Evolutionary conservation across 2,888 invertebrate species (phyloP).

Genomic region (Macrosiphum euphorbiae): DNA sequence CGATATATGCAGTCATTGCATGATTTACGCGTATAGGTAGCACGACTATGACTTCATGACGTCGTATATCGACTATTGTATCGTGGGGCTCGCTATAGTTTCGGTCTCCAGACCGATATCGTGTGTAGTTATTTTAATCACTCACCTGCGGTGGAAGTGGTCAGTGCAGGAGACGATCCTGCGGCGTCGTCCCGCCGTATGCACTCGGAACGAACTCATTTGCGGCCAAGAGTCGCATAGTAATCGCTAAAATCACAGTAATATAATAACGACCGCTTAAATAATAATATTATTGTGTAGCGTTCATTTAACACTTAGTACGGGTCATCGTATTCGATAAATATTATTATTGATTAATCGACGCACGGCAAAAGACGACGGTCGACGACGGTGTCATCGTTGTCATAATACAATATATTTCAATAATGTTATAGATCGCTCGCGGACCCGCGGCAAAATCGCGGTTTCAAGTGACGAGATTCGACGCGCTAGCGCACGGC

Average conservation of each 20-base stretch:
- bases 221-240: background rate
- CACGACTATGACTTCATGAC: background rate
- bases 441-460: background rate
- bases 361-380: background rate
- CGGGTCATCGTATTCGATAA: background rate
- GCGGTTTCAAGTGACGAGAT: background rate
- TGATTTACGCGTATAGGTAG: background rate
- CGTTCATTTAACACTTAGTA: background rate
- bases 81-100: background rate
- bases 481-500: background rate
- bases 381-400: background rate
- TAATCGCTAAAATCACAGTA: background rate
- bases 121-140: too few species aligned
- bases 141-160: background rate
- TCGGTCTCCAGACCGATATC: background rate
- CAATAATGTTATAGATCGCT: background rate
- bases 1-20: background rate
- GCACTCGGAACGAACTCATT: background rate
- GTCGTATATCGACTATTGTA: too few species aligned
- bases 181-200: background rate
- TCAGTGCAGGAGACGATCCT: background rate
- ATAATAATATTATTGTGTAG: too few species aligned
- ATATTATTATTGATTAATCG: too few species aligned
- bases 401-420: background rate
- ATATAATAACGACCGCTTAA: background rate